Evolutionary conservation across 1,140 invertebrate species (phyloP), one percentile per base, ranked within the genome.

Genomic region (Protaetia brevitarsis): DNA sequence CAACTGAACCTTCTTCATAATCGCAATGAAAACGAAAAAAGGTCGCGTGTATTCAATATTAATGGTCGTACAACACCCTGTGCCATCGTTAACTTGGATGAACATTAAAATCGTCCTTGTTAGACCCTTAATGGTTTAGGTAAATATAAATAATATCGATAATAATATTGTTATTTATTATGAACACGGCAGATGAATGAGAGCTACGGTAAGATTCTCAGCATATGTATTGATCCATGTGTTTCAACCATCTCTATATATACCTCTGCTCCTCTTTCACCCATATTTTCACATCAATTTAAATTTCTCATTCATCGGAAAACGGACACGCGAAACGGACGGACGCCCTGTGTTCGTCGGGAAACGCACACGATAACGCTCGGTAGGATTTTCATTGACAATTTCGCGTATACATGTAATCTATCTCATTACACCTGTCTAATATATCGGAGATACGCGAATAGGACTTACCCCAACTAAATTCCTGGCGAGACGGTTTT

Each of bases 191-290:
- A 56, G 27, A 56, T 64, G 51, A 29, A 64, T 31, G 28, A 21
- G 51, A 57, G 60, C 64, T 65, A 68, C 68, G 63, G 70, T 63
- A 69, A 71, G 70, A 69, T 51, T 66, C 68, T 51, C 69, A 66
- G 69, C 65, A 67, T 71, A 68, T 57, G 57, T 67, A 71, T 71
- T 72, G 66, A 69, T 71, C 70, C 67, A 68, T 66, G 64, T 63
- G 41, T 68, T 64, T 73, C 68, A 51, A 71, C 65, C 67, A 64
- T 70, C 69, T 68, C 41, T 51, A 51, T 51, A 51, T 45, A 45
- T 64, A 41, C 30, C 27, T 16, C 68, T 56, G 64, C 66, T 63
- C 34, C 69, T 69, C 68, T 67, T 68, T 65, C 65, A 64, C 66
- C 70, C 41, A 69, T 64, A 69, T 51, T 65, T 68, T 66, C 67